Evolutionary conservation across 2,113 vertebrate genomes (phyloP).

Genomic region (Pardalotus punctatus): DNA sequence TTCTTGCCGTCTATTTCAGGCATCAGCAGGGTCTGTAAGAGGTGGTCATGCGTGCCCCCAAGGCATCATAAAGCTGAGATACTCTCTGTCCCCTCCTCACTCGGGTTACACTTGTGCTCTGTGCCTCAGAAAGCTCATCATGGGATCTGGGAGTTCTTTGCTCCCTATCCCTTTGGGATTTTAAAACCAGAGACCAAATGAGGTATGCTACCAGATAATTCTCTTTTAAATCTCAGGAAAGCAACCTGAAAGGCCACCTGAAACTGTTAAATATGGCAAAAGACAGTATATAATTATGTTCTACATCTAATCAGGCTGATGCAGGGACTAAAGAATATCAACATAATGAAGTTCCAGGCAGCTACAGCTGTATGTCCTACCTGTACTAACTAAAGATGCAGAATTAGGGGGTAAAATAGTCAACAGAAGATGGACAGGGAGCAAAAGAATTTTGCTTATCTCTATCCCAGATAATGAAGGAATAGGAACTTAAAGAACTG

Average conservation of each 20-base stretch:
- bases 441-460: neutral
- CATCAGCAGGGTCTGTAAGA: neutral
- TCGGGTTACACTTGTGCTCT: neutral
- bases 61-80: neutral
- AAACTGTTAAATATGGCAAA: neutral
- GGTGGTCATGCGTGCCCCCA: neutral
- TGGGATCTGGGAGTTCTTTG: neutral
- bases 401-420: neutral
- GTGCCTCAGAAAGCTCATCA: neutral
- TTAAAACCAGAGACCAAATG: neutral
- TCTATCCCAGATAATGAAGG: neutral
- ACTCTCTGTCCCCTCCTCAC: neutral
- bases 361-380: neutral
- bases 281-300: neutral
- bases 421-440: neutral
- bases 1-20: neutral
- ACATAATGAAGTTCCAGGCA: neutral
- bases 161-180: neutral
- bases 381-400: neutral
- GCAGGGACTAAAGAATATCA: neutral
- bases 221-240: neutral
- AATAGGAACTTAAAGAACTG: neutral
- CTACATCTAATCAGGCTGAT: neutral
- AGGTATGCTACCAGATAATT: neutral
- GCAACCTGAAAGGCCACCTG: neutral